Evolutionary conservation across 2,113 vertebrate genomes (phyloP), one percentile per base, ranked within the genome.

Genomic region (Hippocampus guttulatus): DNA sequence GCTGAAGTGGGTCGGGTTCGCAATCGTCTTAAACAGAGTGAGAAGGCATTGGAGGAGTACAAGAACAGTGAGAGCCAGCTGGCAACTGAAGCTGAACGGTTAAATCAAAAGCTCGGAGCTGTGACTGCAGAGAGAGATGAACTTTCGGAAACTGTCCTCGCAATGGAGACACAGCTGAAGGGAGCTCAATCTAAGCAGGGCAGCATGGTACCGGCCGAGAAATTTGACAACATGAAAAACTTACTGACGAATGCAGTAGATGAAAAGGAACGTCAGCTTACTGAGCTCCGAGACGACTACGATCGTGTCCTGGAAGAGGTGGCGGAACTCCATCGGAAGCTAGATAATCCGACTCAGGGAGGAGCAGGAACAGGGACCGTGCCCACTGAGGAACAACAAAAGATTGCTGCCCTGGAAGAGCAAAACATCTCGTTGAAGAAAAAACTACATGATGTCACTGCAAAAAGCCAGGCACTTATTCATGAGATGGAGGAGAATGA

Each of bases 221-320:
- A 88, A 60, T 97, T 96, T 27, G 96, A 99, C 71, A 94, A 88
- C 84, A 93, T 98, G 95, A 97, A 92, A 90, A 94, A 93, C 74
- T 88, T 90, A 3, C 81, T 98, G 27, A 92, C 93, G 1, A 90
- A 84, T 0, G 94, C 96, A 1, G 90, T 94, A 5, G 94, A 88
- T 0, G 95, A 97, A 86, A 98, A 96, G 65, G 93, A 93, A 1
- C 90, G 90, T 47, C 95, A 90, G 75, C 16, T 96, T 0, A 89
- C 84, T 0, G 95, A 95, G 82, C 55, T 92, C 77, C 91, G 94
- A 52, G 92, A 92, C 57, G 92, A 96, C 74, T 81, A 90, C 0
- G 92, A 93, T 3, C 92, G 90, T 0, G 90, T 93, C 5, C 88
- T 92, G 68, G 88, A 91, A 54, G 95, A 98, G 72, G 71, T 92